Evolutionary conservation across 2,888 invertebrate species (phyloP), one percentile per base, ranked within the genome.

Genomic region (Clunio marinus): DNA sequence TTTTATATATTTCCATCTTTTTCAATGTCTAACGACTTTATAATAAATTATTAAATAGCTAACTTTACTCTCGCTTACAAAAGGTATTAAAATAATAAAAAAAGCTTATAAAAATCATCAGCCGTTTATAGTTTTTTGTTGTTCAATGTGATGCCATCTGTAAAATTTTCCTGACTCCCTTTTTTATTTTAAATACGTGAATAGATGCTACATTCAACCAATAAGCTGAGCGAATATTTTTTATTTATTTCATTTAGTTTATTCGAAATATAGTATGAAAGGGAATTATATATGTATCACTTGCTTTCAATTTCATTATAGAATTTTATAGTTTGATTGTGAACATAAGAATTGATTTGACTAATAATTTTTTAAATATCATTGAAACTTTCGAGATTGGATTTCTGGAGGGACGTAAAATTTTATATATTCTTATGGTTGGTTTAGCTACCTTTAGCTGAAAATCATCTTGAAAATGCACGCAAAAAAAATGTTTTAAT

Each of bases 81-180:
- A 63, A 27, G 63, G 63, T 63, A 63, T 63, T 63, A 63, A 63
- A 63, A 63, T 63, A 63, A 63, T 63, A 63, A 63, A 63, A 57
- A 63, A 63, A 63, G 63, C 63, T 63, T 63, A 63, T 63, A 63
- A 27, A 63, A 46, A 63, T 63, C 45, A 63, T 46, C 28, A 17
- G 20, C 8, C 22, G 22, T 51, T 13, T 24, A 51, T 10, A 4
- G n/a, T n/a, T 15, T 51, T 45, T 45, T 51, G 17, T 15, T 13
- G n/a, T 41, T 24, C 15, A 46, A 62, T 17, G n/a, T 27, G 17
- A 37, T 63, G 63, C 63, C 63, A 63, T 63, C 63, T 63, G 63
- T 63, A 63, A 60, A 57, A 28, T 63, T 63, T 35, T 60, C n/a
- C 24, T 37, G n/a, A 8, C 15, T 62, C 41, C 46, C 63, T 46